phyloP scores from a whole-genome alignment of 2,113 vertebrate species.

The Cryptomyrus ogoouensis region DNA sequence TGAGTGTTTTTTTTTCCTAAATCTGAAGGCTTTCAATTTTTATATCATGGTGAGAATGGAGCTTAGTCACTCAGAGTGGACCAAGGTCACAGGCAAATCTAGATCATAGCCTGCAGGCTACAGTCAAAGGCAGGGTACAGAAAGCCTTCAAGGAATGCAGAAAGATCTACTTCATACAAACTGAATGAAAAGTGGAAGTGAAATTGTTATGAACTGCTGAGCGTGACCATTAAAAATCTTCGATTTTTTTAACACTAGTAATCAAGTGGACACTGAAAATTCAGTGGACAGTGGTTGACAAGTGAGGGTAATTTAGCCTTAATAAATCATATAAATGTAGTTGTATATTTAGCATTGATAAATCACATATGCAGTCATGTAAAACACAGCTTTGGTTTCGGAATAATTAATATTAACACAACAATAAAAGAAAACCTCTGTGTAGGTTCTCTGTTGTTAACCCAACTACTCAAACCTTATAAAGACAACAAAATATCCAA shows the following conservation, averaged over 20 bases:
- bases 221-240: background rate
- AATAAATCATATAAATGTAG: background rate
- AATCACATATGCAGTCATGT: background rate
- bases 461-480: background rate
- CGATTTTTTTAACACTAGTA: background rate
- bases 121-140: background rate
- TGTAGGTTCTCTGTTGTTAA: background rate
- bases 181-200: background rate
- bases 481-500: background rate
- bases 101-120: background rate
- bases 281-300: background rate
- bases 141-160: background rate
- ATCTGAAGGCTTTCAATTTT: background rate
- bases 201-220: background rate
- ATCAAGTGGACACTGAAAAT: background rate
- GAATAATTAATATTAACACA: background rate
- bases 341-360: background rate
- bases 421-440: background rate
- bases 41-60: background rate
- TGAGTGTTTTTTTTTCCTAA: too few species aligned
- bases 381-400: background rate
- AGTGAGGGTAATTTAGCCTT: background rate
- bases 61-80: background rate
- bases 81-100: background rate
- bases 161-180: background rate